These are phyloP conservation scores for Anser brachyrhynchus DNA, from an alignment of 2,113 vertebrate genomes.

Conservation along the genomic window DNA sequence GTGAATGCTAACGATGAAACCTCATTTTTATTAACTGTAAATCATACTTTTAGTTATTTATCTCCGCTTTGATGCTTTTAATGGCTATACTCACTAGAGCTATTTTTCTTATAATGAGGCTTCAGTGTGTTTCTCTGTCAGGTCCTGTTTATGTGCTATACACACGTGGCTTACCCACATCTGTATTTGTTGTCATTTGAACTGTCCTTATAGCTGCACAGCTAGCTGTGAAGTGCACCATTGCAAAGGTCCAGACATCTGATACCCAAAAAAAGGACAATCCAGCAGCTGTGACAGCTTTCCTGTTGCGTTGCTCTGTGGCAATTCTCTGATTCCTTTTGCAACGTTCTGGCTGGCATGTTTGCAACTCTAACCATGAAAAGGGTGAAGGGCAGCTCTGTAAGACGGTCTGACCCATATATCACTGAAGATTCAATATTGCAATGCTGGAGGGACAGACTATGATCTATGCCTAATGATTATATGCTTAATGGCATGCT, in stretches of 20 bases:
- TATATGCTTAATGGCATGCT: not conserved
- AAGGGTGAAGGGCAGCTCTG: not conserved
- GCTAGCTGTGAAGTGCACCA: not conserved
- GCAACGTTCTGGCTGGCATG: not conserved
- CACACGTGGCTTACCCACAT: not conserved
- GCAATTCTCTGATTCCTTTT: not conserved
- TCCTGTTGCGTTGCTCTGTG: not conserved
- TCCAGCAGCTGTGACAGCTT: not conserved
- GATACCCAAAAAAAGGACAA: not conserved
- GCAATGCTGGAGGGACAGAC: not conserved
- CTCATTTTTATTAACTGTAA: not conserved
- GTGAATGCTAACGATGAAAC: not conserved
- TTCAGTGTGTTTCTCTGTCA: not conserved
- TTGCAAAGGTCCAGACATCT: not conserved
- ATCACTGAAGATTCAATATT: not conserved
- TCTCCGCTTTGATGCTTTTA: not conserved
- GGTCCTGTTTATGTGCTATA: not conserved
- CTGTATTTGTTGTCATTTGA: not conserved
- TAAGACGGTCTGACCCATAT: not conserved
- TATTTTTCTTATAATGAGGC: not conserved
- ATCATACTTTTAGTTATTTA: not conserved
- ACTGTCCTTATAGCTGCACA: not conserved
- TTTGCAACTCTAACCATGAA: not conserved
- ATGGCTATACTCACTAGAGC: not conserved
- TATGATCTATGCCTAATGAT: not conserved